Percentiles rank a stretch among this genome's conserved stretches.
Evolutionary conservation across 2,888 invertebrate genomes (phyloP).

Genomic region (Steinernema scapterisci): DNA sequence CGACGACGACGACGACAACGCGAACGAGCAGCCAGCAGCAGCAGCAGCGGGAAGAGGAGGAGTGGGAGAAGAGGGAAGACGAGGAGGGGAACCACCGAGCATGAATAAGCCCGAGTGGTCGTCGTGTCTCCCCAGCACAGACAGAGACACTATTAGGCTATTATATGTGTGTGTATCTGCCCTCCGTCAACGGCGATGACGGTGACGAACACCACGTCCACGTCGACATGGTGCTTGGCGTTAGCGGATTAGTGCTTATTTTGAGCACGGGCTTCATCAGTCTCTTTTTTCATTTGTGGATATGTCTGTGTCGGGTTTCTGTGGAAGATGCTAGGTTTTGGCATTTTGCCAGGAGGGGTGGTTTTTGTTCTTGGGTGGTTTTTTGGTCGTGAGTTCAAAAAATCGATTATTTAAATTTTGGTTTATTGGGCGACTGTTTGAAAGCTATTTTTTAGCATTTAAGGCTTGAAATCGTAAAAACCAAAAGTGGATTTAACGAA

Average conservation of each 20-base stretch:
- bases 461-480: too few species aligned
- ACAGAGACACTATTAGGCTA: background rate
- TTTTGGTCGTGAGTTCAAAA: too few species aligned
- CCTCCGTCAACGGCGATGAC: background rate
- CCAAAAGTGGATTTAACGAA: too few species aligned
- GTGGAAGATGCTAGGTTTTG: too few species aligned
- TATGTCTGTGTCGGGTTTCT: too few species aligned
- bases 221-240: background rate
- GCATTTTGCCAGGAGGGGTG: too few species aligned
- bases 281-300: background rate
- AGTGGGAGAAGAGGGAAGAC: background rate
- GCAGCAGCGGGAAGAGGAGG: too few species aligned
- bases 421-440: too few species aligned
- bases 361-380: too few species aligned
- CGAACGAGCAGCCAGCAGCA: background rate
- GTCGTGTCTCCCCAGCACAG: background rate
- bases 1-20: background rate
- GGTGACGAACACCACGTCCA: too few species aligned
- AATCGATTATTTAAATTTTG: too few species aligned
- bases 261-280: background rate
- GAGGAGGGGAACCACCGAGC: background rate
- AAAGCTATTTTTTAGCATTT: too few species aligned
- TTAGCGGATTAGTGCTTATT: slow-evolving; percentile 25
- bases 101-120: slow-evolving; percentile 30
- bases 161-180: background rate